These are phyloP conservation scores for Drosophila macrospina DNA, from an alignment of 2,888 invertebrate genomes.

Conservation along the genomic window DNA sequence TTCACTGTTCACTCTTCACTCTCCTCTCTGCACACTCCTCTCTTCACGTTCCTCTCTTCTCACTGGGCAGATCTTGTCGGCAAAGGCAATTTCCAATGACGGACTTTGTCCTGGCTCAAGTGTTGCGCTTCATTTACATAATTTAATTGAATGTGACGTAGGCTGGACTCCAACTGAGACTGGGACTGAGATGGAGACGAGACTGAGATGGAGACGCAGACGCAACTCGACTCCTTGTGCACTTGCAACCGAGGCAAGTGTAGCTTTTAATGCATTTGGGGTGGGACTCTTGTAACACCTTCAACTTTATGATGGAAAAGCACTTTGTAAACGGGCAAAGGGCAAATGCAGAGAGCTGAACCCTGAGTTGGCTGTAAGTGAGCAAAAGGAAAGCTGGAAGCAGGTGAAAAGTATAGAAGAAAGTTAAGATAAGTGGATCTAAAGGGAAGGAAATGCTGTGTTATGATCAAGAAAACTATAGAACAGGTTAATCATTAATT, in stretches of 20 bases:
- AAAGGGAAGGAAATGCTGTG: too few relatives aligned
- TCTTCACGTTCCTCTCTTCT: conserved; percentile 2
- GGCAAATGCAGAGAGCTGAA: neutral
- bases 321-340: neutral
- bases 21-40: conserved; percentile 5
- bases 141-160: conserved; percentile 82
- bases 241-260: conserved; percentile 57
- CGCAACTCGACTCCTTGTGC: conserved; percentile 5
- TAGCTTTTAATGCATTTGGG: conserved; percentile 72
- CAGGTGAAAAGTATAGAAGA: neutral
- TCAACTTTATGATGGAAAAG: conserved; percentile 7
- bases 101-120: conserved; percentile 51
- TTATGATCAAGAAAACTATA: too few relatives aligned
- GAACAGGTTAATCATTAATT: too few relatives aligned
- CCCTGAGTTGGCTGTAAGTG: neutral
- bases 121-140: conserved; percentile 80
- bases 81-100: conserved; percentile 58
- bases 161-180: conserved; percentile 30
- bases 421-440: too few relatives aligned
- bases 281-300: conserved; percentile 69
- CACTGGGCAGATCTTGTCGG: conserved; percentile 29
- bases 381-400: neutral
- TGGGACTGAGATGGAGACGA: neutral
- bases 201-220: neutral
- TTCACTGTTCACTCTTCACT: conserved; percentile 2